Base-by-base conservation (phyloP, 2,113 vertebrate genomes). In the Taxidea taxus region DNA sequence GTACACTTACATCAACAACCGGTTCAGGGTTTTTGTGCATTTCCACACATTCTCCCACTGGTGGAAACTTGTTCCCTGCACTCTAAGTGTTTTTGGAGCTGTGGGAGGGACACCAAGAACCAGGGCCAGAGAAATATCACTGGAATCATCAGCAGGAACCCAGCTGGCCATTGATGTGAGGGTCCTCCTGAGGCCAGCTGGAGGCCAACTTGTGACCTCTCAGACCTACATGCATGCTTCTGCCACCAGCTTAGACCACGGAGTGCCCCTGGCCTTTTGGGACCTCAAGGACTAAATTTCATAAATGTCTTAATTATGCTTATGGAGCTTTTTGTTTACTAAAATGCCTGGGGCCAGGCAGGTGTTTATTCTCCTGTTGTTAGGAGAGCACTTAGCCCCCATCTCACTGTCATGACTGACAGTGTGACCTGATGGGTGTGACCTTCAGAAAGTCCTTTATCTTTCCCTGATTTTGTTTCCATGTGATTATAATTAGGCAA, bases 131-230 rank as follows among this genome's bases (percentile, higher is more conserved):
- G 58, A 82, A 15, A 14, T 2, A 3, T 12, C 14, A 8, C 25
- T 16, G 34, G 54, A 54, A 54, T 62, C 74, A 25, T n/a, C 21
- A 29, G 21, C 11, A 72, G 74, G 58, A 86, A 29, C n/a, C 34
- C 21, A 2, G 0, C 16, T 1, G 9, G 12, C 15, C 6, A 6
- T 0, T 23, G 64, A 18, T 27, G 27, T 9, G 29, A 62, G 27
- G n/a, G 37, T 75, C 54, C 62, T 12, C 16, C 37, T 56, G 15
- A 91, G 58, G 58, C 27, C 47, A 6, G 23, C 29, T 6, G 37
- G 64, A 78, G 34, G 21, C 60, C 27, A 29, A 9, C 31, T 47
- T 42, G 1, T 29, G 54, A 90, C 23, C 37, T 54, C 27, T 47
- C 29, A 7, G 4, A 18, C 47, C 49, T 78, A 3, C 4, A 7